Evolutionary conservation across 2,113 vertebrate genomes (phyloP), one percentile per base, ranked within the genome.

Genomic region (Petrocephalus zakoni): DNA sequence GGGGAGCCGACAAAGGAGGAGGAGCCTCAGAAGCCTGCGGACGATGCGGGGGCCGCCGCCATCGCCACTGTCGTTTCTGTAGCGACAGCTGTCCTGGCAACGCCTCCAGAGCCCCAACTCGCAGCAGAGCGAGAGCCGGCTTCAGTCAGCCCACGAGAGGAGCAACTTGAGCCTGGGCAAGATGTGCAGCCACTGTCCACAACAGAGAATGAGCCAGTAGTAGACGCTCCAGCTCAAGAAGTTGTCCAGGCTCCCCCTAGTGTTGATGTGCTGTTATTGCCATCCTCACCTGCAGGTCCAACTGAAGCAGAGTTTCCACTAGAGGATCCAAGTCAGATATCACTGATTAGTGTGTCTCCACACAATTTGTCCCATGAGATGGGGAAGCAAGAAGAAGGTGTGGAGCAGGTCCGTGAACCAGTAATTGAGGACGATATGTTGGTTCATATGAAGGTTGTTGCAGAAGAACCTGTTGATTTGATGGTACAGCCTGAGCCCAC

Each of bases 261-360:
- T 83, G 95, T 95, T 0, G 95, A 95, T 0, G 93, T 95, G 64
- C 94, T 95, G 93, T 96, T 94, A 86, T 94, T 94, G 87, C 95
- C 95, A 15, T 94, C 93, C 85, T 96, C 95, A 2, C 95, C 95
- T 19, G 89, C 90, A 2, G 93, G 89, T 9, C 85, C 87, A 5
- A 87, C 92, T 46, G 47, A 34, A 75, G 51, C 2, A 53, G 19
- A 42, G 21, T 47, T 17, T 19, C 25, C 19, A 15, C 72, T 29
- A 34, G 87, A 88, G 8, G 34, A 29, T 46, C 34, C 34, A 13
- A 29, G 93, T 83, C 47, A 7, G 89, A 91, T 53, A 89, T 88
- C 37, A 42, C 34, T 13, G 72, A 81, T 88, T 46, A 53, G 42
- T 88, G 53, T 47, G 4, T 51, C 88, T 87, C 51, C 91, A 64